Percentiles rank a stretch among this genome's conserved stretches.
These are phyloP conservation scores for Steatocranus sp. DNA, from an alignment of 2,797 vertebrate species.

Conservation along the genomic window DNA sequence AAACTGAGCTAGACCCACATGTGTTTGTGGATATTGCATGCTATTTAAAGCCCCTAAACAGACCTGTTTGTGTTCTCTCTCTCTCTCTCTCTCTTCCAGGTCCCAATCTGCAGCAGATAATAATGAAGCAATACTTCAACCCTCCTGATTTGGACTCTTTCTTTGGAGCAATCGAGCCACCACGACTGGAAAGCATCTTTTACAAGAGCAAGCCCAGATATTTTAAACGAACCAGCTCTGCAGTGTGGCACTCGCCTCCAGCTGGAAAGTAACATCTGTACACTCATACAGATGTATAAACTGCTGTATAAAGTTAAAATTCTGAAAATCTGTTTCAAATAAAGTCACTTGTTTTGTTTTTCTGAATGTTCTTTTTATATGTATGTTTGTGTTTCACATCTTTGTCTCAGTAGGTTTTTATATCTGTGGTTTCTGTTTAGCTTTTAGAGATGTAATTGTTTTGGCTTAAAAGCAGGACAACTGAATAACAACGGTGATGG, in stretches of 20 bases:
- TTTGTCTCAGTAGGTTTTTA: neutral
- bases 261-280: slow-evolving; percentile 42
- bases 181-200: slow-evolving; percentile 86
- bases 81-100: slow-evolving; percentile 58
- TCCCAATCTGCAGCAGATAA: slow-evolving; percentile 78
- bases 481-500: neutral
- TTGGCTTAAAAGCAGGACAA: neutral
- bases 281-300: neutral
- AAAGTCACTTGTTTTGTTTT: slow-evolving; percentile 19
- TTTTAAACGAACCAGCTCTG: slow-evolving; percentile 94
- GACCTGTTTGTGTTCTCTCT: neutral
- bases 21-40: neutral
- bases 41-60: neutral
- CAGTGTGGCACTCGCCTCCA: slow-evolving; percentile 90
- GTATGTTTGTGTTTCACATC: neutral
- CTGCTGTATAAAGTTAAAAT: slow-evolving; percentile 35
- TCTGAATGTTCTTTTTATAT: neutral
- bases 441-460: neutral
- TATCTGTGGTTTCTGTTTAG: neutral
- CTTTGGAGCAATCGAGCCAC: slow-evolving; percentile 80
- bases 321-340: slow-evolving; percentile 39
- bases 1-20: neutral
- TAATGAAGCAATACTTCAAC: slow-evolving; percentile 86
- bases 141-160: slow-evolving; percentile 76
- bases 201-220: slow-evolving; percentile 91